Base-by-base conservation (phyloP, 2,888 invertebrate genomes). In the Eubasilissa splendida region DNA sequence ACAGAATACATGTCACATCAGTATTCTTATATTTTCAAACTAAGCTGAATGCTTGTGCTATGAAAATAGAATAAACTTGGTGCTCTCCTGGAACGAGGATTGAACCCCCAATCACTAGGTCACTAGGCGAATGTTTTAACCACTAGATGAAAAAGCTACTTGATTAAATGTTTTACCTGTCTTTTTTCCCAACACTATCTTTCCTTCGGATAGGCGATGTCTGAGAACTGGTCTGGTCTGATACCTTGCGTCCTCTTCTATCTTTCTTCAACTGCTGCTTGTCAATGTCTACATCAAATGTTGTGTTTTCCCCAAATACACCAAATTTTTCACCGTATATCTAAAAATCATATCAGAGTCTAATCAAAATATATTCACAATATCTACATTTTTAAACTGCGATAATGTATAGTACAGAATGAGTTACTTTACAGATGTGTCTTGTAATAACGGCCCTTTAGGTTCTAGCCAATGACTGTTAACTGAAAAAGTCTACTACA, bases 251-350 rank as follows among this genome's bases (percentile, higher is more conserved):
- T 84, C 90, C 91, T 82, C 91, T 93, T 83, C 86, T 89, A 86
- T 50, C 84, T 70, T 84, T 84, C 60, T 84, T 84, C 80, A 84
- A 31, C 65, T 81, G 82, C 59, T 84, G 82, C 31, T 82, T 84
- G 42, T 84, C 84, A 60, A 81, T 81, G 70, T 84, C 83, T 60
- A 83, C 79, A 56, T 83, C 84, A 14, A 84, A 84, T 11, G 82
- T 79, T 33, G 78, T 77, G 63, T 88, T 86, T n/a, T 86, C 85
- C 53, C 86, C 85, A 7, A 85, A 77, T 60, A 87, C 87, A 22
- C 96, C 96, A 86, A 96, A 96, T 86, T 96, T 95, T 87, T 97
- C 96, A 0, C 96, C 97, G 86, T 97, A 97, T 65, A 96, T 92
- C 94, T 95, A 82, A 11, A 84, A 82, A 81, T 7, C 42, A 42